phyloP scores from a whole-genome alignment of 2,888 invertebrate genomes.

The Phaedon cochleariae region DNA sequence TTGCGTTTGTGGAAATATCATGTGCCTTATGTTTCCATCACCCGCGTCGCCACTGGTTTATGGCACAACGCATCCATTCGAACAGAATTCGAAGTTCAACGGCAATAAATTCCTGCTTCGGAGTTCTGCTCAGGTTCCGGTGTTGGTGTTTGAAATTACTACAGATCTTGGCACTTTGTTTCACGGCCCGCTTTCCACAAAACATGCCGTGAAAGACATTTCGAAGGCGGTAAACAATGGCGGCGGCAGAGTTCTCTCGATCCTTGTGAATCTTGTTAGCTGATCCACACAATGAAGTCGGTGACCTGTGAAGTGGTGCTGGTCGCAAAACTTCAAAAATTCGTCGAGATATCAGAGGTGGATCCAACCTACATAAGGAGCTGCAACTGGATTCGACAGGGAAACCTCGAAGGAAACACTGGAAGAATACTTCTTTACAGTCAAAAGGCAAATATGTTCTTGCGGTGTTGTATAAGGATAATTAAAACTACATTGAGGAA shows the following conservation, averaged over 20 bases:
- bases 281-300: constrained; percentile 18
- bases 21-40: too few relatives aligned
- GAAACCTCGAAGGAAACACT: too few relatives aligned
- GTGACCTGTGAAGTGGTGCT: constrained; percentile 3
- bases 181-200: constrained; percentile 9
- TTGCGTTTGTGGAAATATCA: too few relatives aligned
- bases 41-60: too few relatives aligned
- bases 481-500: too few relatives aligned
- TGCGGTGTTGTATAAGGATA: too few relatives aligned
- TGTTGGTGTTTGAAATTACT: constrained; percentile 31
- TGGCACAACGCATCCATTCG: constrained; percentile 7
- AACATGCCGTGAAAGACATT: constrained; percentile 17
- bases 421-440: too few relatives aligned
- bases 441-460: too few relatives aligned
- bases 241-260: constrained; percentile 10
- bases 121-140: constrained; percentile 25
- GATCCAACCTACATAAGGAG: too few relatives aligned
- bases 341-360: too few relatives aligned
- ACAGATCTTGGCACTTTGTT: constrained; percentile 31
- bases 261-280: constrained; percentile 17
- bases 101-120: constrained; percentile 28
- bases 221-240: constrained; percentile 10
- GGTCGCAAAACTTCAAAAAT: constrained; percentile 5
- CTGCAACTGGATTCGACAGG: too few relatives aligned
- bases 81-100: constrained; percentile 16